Percentiles rank a stretch among this genome's conserved stretches.
phyloP scores from a whole-genome alignment of 2,113 vertebrate species.

The Stomatorhinus ivindoensis region DNA sequence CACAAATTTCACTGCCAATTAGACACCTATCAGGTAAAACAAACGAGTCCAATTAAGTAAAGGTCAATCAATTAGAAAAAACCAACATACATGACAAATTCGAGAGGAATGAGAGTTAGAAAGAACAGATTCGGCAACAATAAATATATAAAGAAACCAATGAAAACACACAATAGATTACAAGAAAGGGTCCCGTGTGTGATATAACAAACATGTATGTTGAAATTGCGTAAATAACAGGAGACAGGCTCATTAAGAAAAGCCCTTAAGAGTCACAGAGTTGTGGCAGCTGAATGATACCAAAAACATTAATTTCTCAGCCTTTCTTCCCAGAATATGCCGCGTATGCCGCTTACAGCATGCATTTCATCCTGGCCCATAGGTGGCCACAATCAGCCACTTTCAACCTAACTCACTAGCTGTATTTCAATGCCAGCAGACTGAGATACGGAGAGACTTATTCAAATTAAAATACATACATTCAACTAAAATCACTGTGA shows the following conservation, averaged over 20 bases:
- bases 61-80: neutral
- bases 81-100: neutral
- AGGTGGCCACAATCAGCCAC: constrained; percentile 71
- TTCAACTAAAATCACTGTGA: constrained; percentile 73
- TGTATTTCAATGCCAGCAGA: constrained; percentile 66
- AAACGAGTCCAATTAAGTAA: neutral
- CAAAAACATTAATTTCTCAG: neutral
- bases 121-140: neutral
- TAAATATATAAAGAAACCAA: constrained; percentile 1
- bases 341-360: neutral
- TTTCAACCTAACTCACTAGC: constrained; percentile 61
- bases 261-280: neutral
- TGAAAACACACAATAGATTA: constrained; percentile 10
- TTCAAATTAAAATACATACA: constrained; percentile 60
- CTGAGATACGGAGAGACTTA: constrained; percentile 76
- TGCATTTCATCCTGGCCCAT: constrained; percentile 59
- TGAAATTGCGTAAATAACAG: constrained; percentile 6
- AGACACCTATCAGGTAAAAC: neutral
- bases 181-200: constrained; percentile 18
- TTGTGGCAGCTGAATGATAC: neutral
- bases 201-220: constrained; percentile 10
- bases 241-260: neutral
- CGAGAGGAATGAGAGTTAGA: constrained; percentile 8
- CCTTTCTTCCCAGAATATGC: neutral
- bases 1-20: neutral